Evolutionary conservation across 2,888 invertebrate species (phyloP), one percentile per base, ranked within the genome.

Genomic region (Amiota communis): DNA sequence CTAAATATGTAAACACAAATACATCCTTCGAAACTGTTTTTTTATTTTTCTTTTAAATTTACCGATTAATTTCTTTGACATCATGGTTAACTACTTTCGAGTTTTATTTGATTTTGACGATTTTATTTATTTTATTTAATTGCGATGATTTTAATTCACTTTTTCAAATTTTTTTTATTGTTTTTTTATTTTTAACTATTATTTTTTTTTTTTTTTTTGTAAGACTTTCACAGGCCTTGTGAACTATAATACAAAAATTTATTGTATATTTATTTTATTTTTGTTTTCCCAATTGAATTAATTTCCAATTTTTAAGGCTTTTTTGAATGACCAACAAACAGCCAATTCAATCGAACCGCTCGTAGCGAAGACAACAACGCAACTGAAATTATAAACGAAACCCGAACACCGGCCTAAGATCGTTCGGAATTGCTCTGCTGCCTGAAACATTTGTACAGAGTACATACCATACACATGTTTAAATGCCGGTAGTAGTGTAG

Each of bases 51-150:
- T 11, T 8, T 46, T 15, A 48, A 53, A 80, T 81, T 83, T 36
- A 83, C 82, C 74, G 23, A 83, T 65, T 11, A 81, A 61, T 17
- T 73, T 71, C 15, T 78, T 80, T 1, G 81, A 76, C 77, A 83
- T 74, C 80, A 81, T 84, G 13, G 64, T 80, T 46, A 53, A 3
- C 1, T 68, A 23, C 15, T 64, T 47, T 47, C 2, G 2, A n/a
- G 8, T 1, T 36, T 12, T 8, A 13, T 63, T 63, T 63, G 0
- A 17, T 63, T 63, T 59, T n/a, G n/a, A n/a, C n/a, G n/a, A 17
- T 13, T 23, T 59, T 59, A 15, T 61, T 20, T 1, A 20, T 67
- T 17, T 23, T 9, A 13, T 36, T 63, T 17, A 46, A 63, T 20
- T 15, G 17, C 17, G 49, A 10, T 65, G 65, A 65, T 47, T 65